These are phyloP conservation scores for Heliothis virescens DNA, from an alignment of 1,140 invertebrate species.

Conservation along the genomic window DNA sequence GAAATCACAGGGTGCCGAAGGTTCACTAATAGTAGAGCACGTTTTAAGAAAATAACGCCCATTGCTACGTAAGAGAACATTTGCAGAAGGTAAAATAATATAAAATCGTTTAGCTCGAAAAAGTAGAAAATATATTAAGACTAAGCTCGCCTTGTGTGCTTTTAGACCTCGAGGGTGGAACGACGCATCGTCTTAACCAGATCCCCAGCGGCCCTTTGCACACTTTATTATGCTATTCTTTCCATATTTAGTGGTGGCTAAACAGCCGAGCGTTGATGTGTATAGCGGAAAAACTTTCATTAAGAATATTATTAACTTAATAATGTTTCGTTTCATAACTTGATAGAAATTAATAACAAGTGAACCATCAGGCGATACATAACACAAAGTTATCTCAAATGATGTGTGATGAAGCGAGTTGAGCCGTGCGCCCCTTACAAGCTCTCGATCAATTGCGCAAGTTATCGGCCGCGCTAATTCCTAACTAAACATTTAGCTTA, in stretches of 20 bases:
- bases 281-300: too few relatives aligned
- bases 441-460: slow-evolving; percentile 20
- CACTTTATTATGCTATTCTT: not conserved
- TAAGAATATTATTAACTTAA: not conserved
- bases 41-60: too few relatives aligned
- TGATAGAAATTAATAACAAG: not conserved
- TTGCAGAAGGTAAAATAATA: too few relatives aligned
- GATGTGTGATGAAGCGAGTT: slow-evolving; percentile 24
- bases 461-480: slow-evolving; percentile 24
- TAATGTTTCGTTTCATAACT: not conserved
- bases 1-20: not conserved
- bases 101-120: too few relatives aligned
- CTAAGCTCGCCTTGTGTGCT: not conserved
- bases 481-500: slow-evolving; percentile 31
- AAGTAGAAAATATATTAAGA: too few relatives aligned
- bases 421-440: not conserved
- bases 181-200: not conserved
- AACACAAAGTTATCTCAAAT: slow-evolving; percentile 29
- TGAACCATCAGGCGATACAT: not conserved
- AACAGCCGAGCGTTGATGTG: too few relatives aligned
- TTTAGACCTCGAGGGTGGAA: not conserved
- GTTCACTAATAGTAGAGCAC: not conserved
- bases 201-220: not conserved
- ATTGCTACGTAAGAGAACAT: too few relatives aligned
- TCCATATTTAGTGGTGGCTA: not conserved